These are phyloP conservation scores for Columba janthina DNA, from an alignment of 2,113 vertebrate species.

Conservation along the genomic window DNA sequence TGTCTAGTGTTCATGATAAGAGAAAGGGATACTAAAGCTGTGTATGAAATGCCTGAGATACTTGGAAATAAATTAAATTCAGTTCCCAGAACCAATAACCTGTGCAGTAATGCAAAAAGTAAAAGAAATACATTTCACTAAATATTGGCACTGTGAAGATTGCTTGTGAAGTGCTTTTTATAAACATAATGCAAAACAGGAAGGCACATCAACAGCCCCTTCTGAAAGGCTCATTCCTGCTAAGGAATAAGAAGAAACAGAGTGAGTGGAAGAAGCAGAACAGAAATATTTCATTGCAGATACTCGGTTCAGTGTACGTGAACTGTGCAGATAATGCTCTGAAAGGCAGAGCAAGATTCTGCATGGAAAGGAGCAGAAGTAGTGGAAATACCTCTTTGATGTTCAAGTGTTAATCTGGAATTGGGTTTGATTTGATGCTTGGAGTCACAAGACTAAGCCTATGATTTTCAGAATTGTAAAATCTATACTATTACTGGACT, in stretches of 20 bases:
- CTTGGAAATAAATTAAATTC: slow-evolving; percentile 6
- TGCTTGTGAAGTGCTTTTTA: neutral
- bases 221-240: neutral
- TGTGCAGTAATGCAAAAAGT: neutral
- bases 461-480: slow-evolving; percentile 22
- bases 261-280: neutral
- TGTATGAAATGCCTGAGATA: neutral
- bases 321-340: neutral
- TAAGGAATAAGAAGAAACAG: neutral
- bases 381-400: neutral
- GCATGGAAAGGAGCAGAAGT: neutral
- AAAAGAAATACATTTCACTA: neutral
- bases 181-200: neutral
- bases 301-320: neutral
- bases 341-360: neutral
- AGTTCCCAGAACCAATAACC: neutral
- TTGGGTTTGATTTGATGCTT: slow-evolving; percentile 11
- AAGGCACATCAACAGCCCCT: neutral
- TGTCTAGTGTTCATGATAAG: neutral
- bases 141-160: neutral
- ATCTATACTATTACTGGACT: neutral
- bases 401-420: neutral
- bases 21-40: neutral
- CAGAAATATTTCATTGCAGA: neutral
- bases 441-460: neutral